These are phyloP conservation scores for Margaritifera margaritifera DNA, from an alignment of 2,888 invertebrate species.

Conservation along the genomic window DNA sequence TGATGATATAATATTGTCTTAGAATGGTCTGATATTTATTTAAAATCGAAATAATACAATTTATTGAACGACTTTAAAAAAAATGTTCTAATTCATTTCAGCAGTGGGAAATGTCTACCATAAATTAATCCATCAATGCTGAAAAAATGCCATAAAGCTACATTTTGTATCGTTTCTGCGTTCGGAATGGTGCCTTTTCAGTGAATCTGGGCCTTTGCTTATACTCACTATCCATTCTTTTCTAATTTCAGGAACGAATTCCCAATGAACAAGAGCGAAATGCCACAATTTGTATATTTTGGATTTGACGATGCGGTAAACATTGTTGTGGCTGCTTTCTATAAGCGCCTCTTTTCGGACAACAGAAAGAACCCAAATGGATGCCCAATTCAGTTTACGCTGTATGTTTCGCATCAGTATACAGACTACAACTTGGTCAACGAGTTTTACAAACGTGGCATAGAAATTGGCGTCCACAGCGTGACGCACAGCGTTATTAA, in stretches of 20 bases:
- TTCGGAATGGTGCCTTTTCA: no score
- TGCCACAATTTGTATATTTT: conserved; percentile 59
- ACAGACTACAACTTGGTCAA: conserved; percentile 98
- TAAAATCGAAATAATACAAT: no score
- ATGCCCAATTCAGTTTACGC: conserved; percentile 88
- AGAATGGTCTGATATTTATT: no score
- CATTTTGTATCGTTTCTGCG: no score
- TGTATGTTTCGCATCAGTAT: conserved; percentile 99
- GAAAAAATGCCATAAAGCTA: no score
- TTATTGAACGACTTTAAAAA: no score
- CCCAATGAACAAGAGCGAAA: conserved; percentile 33
- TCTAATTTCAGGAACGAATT: conserved; percentile 20
- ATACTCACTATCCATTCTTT: no score
- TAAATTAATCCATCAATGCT: no score
- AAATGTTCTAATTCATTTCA: no score
- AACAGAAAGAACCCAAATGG: conserved; percentile 78
- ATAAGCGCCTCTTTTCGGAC: conserved; percentile 42
- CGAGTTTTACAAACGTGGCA: conserved; percentile 86
- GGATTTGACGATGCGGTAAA: conserved; percentile 61
- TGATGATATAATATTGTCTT: no score
- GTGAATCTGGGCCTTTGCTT: no score
- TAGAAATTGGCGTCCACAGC: conserved; percentile 92
- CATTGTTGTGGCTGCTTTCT: conserved; percentile 35
- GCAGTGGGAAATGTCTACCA: no score
- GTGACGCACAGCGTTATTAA: conserved; percentile 75